Base-by-base conservation (phyloP, 2,113 vertebrate genomes). In the Ictidomys tridecemlineatus region DNA sequence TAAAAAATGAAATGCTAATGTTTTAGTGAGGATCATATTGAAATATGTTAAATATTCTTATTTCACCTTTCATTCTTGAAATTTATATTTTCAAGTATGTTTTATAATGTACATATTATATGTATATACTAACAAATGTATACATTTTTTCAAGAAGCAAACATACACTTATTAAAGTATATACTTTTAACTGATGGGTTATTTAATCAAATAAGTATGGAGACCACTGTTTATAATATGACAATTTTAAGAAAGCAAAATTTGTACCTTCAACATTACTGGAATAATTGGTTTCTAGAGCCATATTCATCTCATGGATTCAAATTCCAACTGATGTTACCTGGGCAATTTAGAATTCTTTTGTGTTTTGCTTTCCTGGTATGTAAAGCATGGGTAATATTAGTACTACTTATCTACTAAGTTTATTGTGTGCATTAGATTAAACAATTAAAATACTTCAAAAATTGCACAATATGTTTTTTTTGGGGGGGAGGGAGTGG, bases 31-130 rank as follows among this genome's bases (percentile, higher is more conserved):
- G 26, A 26, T 76, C 18, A 84, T 34, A 77, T 26, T 94, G 34
- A 91, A 91, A 10, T 82, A 32, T 42, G 58, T 56, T 78, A 76
- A 93, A 80, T 84, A 76, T 20, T 84, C 14, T 82, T 39, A 28
- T 83, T 87, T 83, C 24, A 78, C 42, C 18, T 69, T 91, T 87
- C 32, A 73, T 65, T 80, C 77, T 96, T 78, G 87, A 63, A 63
- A 69, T 58, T 58, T 63, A 77, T 69, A 16, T 73, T 87, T 90
- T 87, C 39, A 73, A 67, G 10, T 53, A 32, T 86, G 24, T 12
- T 30, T 61, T 45, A 70, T 72, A 93, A 78, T 53, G 32, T 13
- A 51, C 4, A 63, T n/a, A 45, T 42, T 45, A 28, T 61, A 82
- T 37, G 69, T 70, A 42, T 26, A 73, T 56, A 69, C 5, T n/a